Percentiles rank a stretch among this genome's conserved stretches.
These are phyloP conservation scores for Gryllus bimaculatus DNA, from an alignment of 1,140 invertebrate genomes.

Conservation along the genomic window DNA sequence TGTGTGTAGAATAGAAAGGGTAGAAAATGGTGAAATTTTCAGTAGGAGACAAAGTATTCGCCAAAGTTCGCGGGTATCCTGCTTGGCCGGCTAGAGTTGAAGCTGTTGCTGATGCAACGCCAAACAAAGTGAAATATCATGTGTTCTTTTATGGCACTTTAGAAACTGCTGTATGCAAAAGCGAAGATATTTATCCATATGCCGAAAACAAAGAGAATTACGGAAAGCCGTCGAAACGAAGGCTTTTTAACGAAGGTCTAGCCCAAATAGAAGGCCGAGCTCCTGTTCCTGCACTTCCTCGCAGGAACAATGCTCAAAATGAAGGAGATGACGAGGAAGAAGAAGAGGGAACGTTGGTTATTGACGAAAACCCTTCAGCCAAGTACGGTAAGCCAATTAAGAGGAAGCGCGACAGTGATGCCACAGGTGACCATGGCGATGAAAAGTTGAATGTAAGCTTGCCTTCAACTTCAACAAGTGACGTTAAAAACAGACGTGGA, in stretches of 20 bases:
- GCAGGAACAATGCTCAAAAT: neutral
- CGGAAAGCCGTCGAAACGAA: slow-evolving; percentile 49
- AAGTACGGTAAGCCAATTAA: neutral
- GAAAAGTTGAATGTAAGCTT: neutral
- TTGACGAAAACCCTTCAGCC: slow-evolving; percentile 39
- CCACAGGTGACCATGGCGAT: neutral
- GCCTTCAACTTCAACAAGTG: neutral
- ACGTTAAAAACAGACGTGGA: neutral
- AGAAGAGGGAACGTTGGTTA: slow-evolving; percentile 41
- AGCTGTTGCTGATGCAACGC: slow-evolving; percentile 51
- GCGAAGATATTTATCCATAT: slow-evolving; percentile 41
- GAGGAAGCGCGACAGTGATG: slow-evolving; percentile 9
- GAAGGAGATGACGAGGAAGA: slow-evolving; percentile 24
- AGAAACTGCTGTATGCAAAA: slow-evolving; percentile 55
- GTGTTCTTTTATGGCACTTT: slow-evolving; percentile 94
- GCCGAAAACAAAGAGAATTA: slow-evolving; percentile 55
- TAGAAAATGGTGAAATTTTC: slow-evolving; percentile 45
- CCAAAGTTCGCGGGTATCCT: slow-evolving; percentile 92
- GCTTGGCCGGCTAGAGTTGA: slow-evolving; percentile 88
- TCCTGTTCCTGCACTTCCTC: neutral
- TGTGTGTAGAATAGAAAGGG: slow-evolving; percentile 31
- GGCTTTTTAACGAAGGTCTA: slow-evolving; percentile 54
- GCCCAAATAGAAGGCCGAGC: slow-evolving; percentile 29
- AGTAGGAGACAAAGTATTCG: slow-evolving; percentile 82
- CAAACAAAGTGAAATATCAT: slow-evolving; percentile 72